Base-by-base conservation (phyloP, 2,113 vertebrate genomes). In the Miniopterus natalensis region DNA sequence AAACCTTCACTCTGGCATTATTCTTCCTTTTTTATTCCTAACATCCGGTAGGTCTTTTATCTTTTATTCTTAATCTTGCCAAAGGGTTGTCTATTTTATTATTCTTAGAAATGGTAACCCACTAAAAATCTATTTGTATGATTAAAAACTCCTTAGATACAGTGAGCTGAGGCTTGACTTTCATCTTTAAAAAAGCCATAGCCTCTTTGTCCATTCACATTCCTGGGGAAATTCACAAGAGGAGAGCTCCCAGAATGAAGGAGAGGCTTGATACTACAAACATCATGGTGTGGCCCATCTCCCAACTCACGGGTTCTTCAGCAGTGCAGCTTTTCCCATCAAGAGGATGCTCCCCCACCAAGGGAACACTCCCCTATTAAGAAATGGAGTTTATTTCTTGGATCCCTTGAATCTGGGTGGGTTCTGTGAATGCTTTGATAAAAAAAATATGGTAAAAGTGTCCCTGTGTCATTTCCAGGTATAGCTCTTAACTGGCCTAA, bases 41-140 rank as follows among this genome's bases (percentile, higher is more conserved):
- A 53, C 3, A 57, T n/a, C 57, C 57, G 83, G 18, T 71, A 20
- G 66, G 12, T 49, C 10, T 84, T 93, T 90, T 89, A 21, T 57
- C 68, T 90, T 70, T 83, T 75, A 40, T 81, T 93, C 71, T 59
- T 55, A 79, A 78, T 36, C 59, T 75, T 51, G 47, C 5, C 31
- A 65, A 89, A 90, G 11, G 5, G 73, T 61, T 71, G 6, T n/a
- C 65, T 68, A 27, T 78, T 90, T 86, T 95, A 66, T 89, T 92
- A 47, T 42, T 86, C 36, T 92, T 36, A 55, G 53, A 63, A 78
- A 47, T 42, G 68, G 6, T 31, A 88, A n/a, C 18, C n/a, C 7
- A 59, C 17, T 81, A 47, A 65, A 18, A 96, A 81, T 36, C 0
- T 53, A 74, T 95, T 91, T 77, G 55, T 84, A 53, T 71, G 49